Conservation (phyloP, 2,888 invertebrate species). For the Idaea biselata region DNA sequence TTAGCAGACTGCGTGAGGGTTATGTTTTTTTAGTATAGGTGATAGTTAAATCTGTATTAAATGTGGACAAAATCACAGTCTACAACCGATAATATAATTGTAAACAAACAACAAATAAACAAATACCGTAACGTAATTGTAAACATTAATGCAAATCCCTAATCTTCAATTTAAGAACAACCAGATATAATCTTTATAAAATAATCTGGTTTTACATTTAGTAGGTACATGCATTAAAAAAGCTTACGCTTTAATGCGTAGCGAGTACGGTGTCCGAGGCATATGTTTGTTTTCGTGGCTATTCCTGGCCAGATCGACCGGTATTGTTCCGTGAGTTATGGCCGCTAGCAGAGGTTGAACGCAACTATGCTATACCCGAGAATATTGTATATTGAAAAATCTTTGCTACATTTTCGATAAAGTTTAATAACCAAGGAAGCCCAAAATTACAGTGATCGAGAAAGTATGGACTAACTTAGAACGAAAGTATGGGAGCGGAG, state of each 20-base stretch:
- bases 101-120: too few species aligned
- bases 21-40: slow-evolving; percentile 28
- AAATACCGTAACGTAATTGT: not conserved
- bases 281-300: slow-evolving; percentile 66
- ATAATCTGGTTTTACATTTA: slow-evolving; percentile 21
- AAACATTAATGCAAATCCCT: not conserved
- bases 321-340: slow-evolving; percentile 71
- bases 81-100: too few species aligned
- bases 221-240: slow-evolving; percentile 26
- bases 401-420: slow-evolving; percentile 6
- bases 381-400: slow-evolving; percentile 18
- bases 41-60: too few species aligned
- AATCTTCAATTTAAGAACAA: not conserved
- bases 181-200: not conserved
- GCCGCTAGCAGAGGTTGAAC: slow-evolving; percentile 56
- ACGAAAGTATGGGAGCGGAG: too few species aligned
- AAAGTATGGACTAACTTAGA: too few species aligned
- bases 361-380: slow-evolving; percentile 50
- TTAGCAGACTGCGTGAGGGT: too few species aligned
- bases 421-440: not conserved
- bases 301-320: slow-evolving; percentile 59
- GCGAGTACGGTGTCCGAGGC: slow-evolving; percentile 46
- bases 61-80: too few species aligned
- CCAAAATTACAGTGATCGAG: not conserved
- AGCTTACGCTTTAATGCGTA: slow-evolving; percentile 33